phyloP scores from a whole-genome alignment of 2,888 invertebrate species.

The Euzetes globulus region DNA sequence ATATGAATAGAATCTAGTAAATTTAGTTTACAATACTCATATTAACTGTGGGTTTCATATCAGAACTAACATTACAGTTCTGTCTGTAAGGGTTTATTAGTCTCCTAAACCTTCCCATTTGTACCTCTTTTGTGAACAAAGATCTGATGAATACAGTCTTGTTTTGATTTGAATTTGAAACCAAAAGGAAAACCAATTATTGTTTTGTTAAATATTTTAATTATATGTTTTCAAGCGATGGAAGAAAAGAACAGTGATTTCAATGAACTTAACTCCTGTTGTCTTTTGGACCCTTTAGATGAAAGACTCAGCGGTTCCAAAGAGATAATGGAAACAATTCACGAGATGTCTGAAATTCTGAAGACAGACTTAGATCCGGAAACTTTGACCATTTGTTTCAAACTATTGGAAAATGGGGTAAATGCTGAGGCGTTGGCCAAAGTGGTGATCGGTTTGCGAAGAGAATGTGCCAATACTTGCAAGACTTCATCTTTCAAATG shows the following conservation, averaged over 20 bases:
- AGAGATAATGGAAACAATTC: constrained; percentile 19
- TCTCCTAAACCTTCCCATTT: too few species aligned
- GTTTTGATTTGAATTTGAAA: too few species aligned
- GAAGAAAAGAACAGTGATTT: background rate
- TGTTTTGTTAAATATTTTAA: too few species aligned
- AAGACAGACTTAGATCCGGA: constrained; percentile 25
- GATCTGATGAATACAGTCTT: too few species aligned
- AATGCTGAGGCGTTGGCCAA: constrained; percentile 30
- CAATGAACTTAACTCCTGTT: background rate
- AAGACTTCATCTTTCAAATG: background rate
- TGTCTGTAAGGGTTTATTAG: too few species aligned
- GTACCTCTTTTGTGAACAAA: too few species aligned
- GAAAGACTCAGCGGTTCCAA: background rate
- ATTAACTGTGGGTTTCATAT: too few species aligned
- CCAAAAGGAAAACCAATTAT: too few species aligned
- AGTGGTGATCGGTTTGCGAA: constrained; percentile 6
- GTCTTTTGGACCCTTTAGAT: background rate
- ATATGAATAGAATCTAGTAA: too few species aligned
- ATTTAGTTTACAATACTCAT: too few species aligned
- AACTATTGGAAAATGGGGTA: constrained; percentile 26
- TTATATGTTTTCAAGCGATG: background rate
- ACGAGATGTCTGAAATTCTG: constrained; percentile 24
- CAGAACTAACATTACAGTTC: too few species aligned
- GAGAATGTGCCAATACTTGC: background rate
- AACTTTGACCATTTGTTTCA: constrained; percentile 14